phyloP scores from a whole-genome alignment of 2,888 invertebrate genomes.

The Cheilosia urbana region DNA sequence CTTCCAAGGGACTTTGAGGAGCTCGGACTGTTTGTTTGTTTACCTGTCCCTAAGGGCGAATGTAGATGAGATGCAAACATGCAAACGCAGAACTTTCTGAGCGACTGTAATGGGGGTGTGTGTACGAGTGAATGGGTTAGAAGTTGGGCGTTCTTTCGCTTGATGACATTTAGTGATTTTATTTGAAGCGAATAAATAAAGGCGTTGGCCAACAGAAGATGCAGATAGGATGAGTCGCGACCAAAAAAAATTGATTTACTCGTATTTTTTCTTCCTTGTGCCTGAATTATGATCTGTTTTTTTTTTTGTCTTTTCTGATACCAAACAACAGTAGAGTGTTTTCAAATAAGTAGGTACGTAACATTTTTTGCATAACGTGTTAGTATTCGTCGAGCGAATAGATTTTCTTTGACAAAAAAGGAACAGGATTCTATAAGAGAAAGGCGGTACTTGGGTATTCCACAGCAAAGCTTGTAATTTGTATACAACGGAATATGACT shows the following conservation, averaged over 20 bases:
- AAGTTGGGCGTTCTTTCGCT: background rate
- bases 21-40: slow-evolving; percentile 38
- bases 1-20: background rate
- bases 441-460: too few relatives aligned
- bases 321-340: too few relatives aligned
- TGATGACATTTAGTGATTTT: slow-evolving; percentile 27
- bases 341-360: too few relatives aligned
- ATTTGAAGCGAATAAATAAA: slow-evolving; percentile 22
- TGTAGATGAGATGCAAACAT: slow-evolving; percentile 37
- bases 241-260: too few relatives aligned
- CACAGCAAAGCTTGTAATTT: too few relatives aligned
- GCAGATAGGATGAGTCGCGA: too few relatives aligned
- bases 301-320: too few relatives aligned
- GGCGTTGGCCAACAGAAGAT: background rate
- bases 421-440: background rate
- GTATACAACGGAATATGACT: too few relatives aligned
- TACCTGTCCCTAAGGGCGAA: slow-evolving; percentile 24
- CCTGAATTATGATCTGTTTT: too few relatives aligned
- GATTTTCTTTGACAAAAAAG: background rate
- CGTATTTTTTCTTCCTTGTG: too few relatives aligned
- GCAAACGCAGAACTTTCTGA: slow-evolving; percentile 4
- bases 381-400: background rate
- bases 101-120: background rate
- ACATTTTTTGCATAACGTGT: too few relatives aligned
- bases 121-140: background rate